Evolutionary conservation across 2,797 vertebrate species (phyloP), one percentile per base, ranked within the genome.

Genomic region (Dallia pectoralis): DNA sequence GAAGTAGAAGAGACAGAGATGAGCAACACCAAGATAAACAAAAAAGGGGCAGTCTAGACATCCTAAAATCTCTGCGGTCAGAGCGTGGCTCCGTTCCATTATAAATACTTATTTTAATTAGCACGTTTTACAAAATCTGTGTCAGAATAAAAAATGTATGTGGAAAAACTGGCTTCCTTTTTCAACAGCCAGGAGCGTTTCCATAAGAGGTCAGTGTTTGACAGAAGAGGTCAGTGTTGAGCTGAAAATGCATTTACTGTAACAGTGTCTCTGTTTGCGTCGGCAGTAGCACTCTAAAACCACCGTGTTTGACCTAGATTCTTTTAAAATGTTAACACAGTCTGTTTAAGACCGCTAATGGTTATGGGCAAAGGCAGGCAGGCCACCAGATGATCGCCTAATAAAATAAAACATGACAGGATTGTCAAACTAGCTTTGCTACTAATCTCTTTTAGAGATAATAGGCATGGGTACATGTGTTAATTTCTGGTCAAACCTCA

Each of bases 301-400:
- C 62, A 64, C 67, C 51, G 74, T n/a, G 69, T 65, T 71, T 82
- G 78, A 78, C 82, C 82, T 77, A 84, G 76, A 80, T 80, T 82
- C 33, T 71, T 67, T 30, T 18, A 47, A 32, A 74, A 75, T n/a
- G 61, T 44, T 49, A 49, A 66, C 61, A 74, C 33, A 66, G 70
- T 51, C 68, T 66, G 30, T 30, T 33, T 33, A 44, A 40, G 36
- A 16, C 65, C 36, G n/a, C 19, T 22, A 22, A 47, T 67, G n/a
- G n/a, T 11, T 32, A 33, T 65, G 32, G 63, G 63, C 30, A n/a
- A 18, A 53, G n/a, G n/a, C 19, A 9, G 19, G 51, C 51, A 22
- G 51, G 51, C 51, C 0, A 62, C 15, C 4, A 62, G 25, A 62
- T 62, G 27, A 62, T 29, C 15, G 27, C 59, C 11, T 62, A 27